These are phyloP conservation scores for Homarus gammarus DNA, from an alignment of 2,888 invertebrate genomes.

Conservation along the genomic window DNA sequence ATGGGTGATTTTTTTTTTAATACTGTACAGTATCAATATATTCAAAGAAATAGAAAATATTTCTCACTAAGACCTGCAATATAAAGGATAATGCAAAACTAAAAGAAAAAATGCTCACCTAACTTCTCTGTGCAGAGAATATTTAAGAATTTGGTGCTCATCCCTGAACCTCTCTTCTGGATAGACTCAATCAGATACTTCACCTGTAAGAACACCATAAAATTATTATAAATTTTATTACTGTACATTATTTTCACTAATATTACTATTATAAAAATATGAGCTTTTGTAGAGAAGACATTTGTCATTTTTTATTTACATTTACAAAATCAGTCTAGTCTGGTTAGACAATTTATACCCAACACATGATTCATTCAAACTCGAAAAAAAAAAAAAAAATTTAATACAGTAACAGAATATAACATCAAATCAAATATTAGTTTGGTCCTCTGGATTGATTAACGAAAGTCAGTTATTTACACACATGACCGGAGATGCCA, in stretches of 20 bases:
- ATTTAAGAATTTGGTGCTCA: slow-evolving; percentile 60
- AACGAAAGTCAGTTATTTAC: too few relatives aligned
- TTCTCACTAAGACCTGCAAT: too few relatives aligned
- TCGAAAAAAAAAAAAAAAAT: neutral
- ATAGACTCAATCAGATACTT: slow-evolving; percentile 69
- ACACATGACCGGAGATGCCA: too few relatives aligned
- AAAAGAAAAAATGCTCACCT: slow-evolving; percentile 42
- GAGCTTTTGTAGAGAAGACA: neutral
- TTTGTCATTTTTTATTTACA: neutral
- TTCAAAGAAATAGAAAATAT: too few relatives aligned
- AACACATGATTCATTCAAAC: too few relatives aligned
- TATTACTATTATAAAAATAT: neutral
- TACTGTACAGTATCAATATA: too few relatives aligned
- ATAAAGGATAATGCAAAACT: neutral
- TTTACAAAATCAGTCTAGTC: neutral
- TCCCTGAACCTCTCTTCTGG: slow-evolving; percentile 65
- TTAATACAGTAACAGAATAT: neutral
- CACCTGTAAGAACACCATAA: slow-evolving; percentile 38
- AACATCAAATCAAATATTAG: too few relatives aligned
- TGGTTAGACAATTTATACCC: too few relatives aligned
- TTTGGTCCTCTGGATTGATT: too few relatives aligned
- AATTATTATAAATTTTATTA: slow-evolving; percentile 1
- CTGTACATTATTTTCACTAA: neutral
- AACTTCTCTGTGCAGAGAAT: slow-evolving; percentile 63
- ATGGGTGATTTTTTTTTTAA: too few relatives aligned